Base-by-base conservation (phyloP, 1,140 invertebrate genomes). In the Homarus americanus region DNA sequence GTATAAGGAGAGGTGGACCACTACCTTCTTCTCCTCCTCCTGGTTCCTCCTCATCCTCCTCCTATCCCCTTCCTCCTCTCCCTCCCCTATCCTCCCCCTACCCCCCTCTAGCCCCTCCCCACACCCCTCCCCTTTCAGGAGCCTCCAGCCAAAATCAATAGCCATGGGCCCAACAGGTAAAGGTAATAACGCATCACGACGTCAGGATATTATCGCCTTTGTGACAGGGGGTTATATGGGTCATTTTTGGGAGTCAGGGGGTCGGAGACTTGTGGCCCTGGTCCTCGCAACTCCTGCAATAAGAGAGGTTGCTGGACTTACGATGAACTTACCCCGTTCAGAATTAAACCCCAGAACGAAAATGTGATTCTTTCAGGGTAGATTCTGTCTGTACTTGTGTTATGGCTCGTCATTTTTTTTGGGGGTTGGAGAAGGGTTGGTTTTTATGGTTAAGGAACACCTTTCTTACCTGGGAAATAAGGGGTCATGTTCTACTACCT, bases 111-210 rank as follows among this genome's bases (percentile, higher is more conserved):
- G 3, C 17, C 53, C 2, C 17, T 2, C 53, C 24, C 53, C 17
- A 20, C 75, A 44, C 34, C 73, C 80, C 32, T 36, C 44, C 40
- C 36, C 44, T 34, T 3, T 32, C 38, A n/a, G 85, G 85, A 66
- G 85, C 85, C 73, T 78, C 85, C 49, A 87, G 85, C 85, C 85
- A 87, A 87, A 87, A 87, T 87, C 85, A 87, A 87, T 87, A 87
- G 85, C 85, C 85, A 63, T 78, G 75, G 85, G 85, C 73, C 85
- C 73, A 87, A 76, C 82, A 84, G 82, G 82, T 84, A 84, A 66
- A 79, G 85, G 73, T 76, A 87, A 87, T 87, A 87, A 78, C 53
- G 73, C 34, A 87, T 87, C 85, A 10, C 49, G 24, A 44, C 75
- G 73, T 58, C 49, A 24, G 28, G 85, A 63, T 41, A 63, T 76